These are phyloP conservation scores for Frieseomelitta varia DNA, from an alignment of 1,140 invertebrate genomes.

Conservation along the genomic window DNA sequence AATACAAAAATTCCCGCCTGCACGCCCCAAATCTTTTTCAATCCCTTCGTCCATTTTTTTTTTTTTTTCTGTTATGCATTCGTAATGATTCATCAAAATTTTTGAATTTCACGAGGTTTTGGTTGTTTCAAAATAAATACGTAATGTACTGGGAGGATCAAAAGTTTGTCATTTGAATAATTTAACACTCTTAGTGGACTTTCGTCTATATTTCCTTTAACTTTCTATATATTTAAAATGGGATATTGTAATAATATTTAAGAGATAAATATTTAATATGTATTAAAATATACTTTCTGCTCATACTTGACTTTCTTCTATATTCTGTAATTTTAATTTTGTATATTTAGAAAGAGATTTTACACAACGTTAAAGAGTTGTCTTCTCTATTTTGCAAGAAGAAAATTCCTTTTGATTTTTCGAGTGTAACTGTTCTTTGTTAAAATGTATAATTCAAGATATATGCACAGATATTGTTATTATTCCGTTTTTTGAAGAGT, in stretches of 20 bases:
- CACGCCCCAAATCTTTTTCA: background rate
- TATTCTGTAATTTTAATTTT: too few species aligned
- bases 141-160: too few species aligned
- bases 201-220: too few species aligned
- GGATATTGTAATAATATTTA: too few species aligned
- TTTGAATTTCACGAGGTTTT: background rate
- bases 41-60: background rate
- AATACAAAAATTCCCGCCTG: background rate
- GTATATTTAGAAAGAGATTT: too few species aligned
- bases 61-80: background rate
- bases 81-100: background rate
- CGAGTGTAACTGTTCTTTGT: background rate
- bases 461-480: background rate
- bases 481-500: background rate
- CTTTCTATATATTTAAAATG: too few species aligned
- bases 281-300: too few species aligned
- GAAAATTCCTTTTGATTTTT: too few species aligned
- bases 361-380: too few species aligned
- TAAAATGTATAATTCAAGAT: background rate
- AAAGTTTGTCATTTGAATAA: background rate
- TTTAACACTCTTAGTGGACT: background rate
- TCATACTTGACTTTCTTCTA: too few species aligned
- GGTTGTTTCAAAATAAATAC: background rate
- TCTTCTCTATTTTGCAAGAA: too few species aligned
- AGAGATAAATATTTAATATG: too few species aligned